Evolutionary conservation across 1,140 invertebrate genomes (phyloP).

Genomic region (Phocides pigmalion): DNA sequence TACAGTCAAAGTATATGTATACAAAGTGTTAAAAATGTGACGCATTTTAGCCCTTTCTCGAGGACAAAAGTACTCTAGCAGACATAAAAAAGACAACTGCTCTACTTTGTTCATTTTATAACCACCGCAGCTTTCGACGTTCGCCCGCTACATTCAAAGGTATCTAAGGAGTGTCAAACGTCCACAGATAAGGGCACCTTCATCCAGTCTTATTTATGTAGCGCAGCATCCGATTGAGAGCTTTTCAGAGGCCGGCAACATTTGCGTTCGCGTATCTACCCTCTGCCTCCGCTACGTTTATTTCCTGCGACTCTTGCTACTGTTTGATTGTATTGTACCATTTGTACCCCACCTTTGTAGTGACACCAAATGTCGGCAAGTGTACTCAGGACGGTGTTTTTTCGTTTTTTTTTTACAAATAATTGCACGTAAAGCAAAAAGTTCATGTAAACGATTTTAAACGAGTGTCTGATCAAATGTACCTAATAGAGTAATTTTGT

Average conservation of each 20-base stretch:
- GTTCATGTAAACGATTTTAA: too few relatives aligned
- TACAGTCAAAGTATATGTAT: too few relatives aligned
- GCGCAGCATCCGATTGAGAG: conserved; percentile 77
- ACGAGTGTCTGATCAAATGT: too few relatives aligned
- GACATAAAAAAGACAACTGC: conserved; percentile 6
- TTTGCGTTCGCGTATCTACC: conserved; percentile 76
- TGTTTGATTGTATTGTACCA: conserved; percentile 57
- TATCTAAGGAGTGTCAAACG: conserved; percentile 55
- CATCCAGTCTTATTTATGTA: conserved; percentile 80
- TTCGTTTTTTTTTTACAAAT: too few relatives aligned
- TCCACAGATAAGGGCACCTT: conserved; percentile 68
- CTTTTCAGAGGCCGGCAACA: conserved; percentile 59
- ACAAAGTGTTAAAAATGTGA: neutral
- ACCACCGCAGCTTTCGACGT: conserved; percentile 1
- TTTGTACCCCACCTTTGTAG: conserved; percentile 47
- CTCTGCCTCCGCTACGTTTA: conserved; percentile 65
- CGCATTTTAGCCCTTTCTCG: neutral
- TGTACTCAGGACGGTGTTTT: neutral
- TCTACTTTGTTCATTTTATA: conserved; percentile 3
- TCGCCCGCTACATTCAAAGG: conserved; percentile 46
- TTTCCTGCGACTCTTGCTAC: conserved; percentile 67
- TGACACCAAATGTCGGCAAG: conserved; percentile 16
- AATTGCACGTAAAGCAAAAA: too few relatives aligned
- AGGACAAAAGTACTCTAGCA: neutral
- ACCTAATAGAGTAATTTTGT: too few relatives aligned